Evolutionary conservation across 2,113 vertebrate species (phyloP).

Genomic region (Sakesphorus luctuosus): DNA sequence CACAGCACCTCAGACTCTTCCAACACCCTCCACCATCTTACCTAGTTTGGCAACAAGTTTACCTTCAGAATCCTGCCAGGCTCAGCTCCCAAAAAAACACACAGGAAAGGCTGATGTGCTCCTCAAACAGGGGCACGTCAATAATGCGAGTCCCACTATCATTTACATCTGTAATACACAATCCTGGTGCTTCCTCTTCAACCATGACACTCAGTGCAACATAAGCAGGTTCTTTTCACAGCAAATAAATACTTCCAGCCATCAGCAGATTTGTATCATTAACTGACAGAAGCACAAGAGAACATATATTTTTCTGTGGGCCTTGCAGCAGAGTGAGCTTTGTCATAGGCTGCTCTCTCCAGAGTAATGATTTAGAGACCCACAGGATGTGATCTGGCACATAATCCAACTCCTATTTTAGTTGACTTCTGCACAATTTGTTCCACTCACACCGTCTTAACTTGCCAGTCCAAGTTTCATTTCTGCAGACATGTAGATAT

Average conservation of each 20-base stretch:
- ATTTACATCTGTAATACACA: background rate
- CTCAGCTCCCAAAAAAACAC: background rate
- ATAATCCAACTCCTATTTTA: background rate
- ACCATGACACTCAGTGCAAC: background rate
- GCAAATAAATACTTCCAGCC: background rate
- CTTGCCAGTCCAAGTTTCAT: background rate
- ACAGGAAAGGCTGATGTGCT: accelerated
- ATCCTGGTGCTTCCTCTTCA: background rate
- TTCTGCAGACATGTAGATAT: background rate
- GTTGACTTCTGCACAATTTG: background rate
- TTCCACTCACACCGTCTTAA: background rate
- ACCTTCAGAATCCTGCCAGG: background rate
- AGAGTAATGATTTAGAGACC: background rate
- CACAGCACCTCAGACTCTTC: background rate
- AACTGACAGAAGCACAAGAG: background rate
- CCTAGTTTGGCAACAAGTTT: background rate
- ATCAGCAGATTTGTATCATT: conserved; percentile 8
- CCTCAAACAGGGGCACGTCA: background rate
- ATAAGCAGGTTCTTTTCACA: background rate
- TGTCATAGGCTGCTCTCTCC: background rate
- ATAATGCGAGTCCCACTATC: background rate
- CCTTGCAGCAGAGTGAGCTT: background rate
- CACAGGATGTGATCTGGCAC: background rate
- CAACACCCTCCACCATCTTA: background rate
- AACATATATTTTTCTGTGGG: background rate